Evolutionary conservation across 2,113 vertebrate species (phyloP).

Genomic region (Potamarius usumacintae): DNA sequence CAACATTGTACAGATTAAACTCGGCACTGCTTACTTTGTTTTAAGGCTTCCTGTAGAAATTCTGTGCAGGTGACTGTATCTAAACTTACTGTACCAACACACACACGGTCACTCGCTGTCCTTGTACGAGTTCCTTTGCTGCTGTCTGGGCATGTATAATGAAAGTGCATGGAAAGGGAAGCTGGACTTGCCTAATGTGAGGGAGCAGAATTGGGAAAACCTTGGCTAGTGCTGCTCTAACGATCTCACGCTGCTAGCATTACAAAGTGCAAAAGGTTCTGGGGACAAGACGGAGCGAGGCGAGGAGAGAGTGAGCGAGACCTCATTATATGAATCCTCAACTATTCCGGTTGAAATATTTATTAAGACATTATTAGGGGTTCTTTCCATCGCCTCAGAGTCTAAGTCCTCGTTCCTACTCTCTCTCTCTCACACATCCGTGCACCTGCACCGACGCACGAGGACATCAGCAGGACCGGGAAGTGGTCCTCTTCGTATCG

Average conservation of each 20-base stretch:
- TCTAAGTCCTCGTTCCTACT: constrained; percentile 6
- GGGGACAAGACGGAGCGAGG: constrained; percentile 54
- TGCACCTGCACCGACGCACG: not conserved
- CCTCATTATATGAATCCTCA: constrained; percentile 67
- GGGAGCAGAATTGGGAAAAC: constrained; percentile 37
- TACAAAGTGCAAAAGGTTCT: constrained; percentile 76
- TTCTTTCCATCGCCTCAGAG: constrained; percentile 61
- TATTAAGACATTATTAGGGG: constrained; percentile 76
- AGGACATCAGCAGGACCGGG: constrained; percentile 40
- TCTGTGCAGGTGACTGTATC: constrained; percentile 17
- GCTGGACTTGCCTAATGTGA: constrained; percentile 23
- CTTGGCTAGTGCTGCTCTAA: constrained; percentile 60
- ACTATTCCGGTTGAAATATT: constrained; percentile 75
- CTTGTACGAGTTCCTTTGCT: constrained; percentile 33
- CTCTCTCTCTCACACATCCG: not conserved
- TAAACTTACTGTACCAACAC: not conserved
- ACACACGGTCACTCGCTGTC: constrained; percentile 27
- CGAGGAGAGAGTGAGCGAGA: constrained; percentile 61
- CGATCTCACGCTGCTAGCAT: constrained; percentile 74
- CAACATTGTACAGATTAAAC: constrained; percentile 1
- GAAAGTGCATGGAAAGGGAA: constrained; percentile 31
- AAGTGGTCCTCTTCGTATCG: not conserved
- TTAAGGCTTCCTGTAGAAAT: constrained; percentile 31
- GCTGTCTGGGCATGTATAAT: constrained; percentile 40
- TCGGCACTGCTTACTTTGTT: not conserved